Evolutionary conservation across 1,140 invertebrate species (phyloP), one percentile per base, ranked within the genome.

Genomic region (Aporrectodea caliginosa): DNA sequence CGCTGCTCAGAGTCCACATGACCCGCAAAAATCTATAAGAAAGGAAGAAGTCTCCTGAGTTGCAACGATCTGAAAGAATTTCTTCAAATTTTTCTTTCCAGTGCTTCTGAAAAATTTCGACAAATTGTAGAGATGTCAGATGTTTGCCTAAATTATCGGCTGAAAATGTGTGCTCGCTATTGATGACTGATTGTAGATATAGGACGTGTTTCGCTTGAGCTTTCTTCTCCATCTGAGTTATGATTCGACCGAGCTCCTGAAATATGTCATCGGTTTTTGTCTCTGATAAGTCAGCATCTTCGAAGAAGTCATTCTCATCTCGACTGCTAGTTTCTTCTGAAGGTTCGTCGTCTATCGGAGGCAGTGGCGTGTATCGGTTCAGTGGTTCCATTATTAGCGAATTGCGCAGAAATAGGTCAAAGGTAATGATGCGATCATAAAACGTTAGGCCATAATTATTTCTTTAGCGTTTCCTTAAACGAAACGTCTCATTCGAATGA

Each of bases 1-100:
- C 43, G 75, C 43, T 35, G 75, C 75, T 76, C 35, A 76, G 33
- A n/a, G 22, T 58, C 75, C 75, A 76, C 16, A 76, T 43, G 34
- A 76, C 29, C 16, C 22, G 30, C 34, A 76, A n/a, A 27, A 76
- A 35, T 35, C 35, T 30, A 31, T 58, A 68, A 2, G 35, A 1
- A 16, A n/a, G 22, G 1, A 1, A 16, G 32, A 31, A 76, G 16
- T 32, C 30, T 6, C 34, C 73, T 0, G 31, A 16, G 27, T 31
- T 31, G 34, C 2, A 1, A 12, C 43, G 27, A 22, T 27, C 35
- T 35, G 33, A 22, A n/a, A 1, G 29, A 43, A n/a, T 1, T 58
- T 58, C 33, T 2, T 58, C 43, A 35, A 76, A 76, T 2, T 76
- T 32, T 2, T 35, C 43, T 1, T 76, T 76, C 33, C 33, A 1